Evolutionary conservation across 2,888 invertebrate species (phyloP).

Genomic region (Phasia obesa): DNA sequence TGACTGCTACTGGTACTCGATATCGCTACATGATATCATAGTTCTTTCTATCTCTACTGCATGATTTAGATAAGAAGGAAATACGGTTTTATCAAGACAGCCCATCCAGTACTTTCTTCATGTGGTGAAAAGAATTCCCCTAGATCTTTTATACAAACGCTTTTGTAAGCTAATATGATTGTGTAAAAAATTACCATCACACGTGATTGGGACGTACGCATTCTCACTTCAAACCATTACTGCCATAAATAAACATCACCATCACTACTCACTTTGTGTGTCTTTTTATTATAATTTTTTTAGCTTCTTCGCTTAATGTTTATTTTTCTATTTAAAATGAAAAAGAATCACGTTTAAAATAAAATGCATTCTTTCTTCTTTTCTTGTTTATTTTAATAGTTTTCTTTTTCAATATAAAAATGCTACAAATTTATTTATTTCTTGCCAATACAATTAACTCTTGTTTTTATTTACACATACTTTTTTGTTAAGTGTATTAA

Average conservation of each 20-base stretch:
- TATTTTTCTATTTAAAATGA: conserved; percentile 31
- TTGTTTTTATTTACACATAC: conserved; percentile 2
- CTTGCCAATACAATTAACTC: not conserved
- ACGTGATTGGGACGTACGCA: no score
- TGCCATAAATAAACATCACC: conserved; percentile 11
- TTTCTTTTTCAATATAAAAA: conserved; percentile 16
- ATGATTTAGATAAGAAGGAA: no score
- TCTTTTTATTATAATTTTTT: conserved; percentile 8
- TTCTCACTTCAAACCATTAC: no score
- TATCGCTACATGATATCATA: no score
- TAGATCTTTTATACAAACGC: no score
- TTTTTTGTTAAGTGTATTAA: conserved; percentile 47
- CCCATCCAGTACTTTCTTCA: no score
- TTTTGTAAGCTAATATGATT: no score
- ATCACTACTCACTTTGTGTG: conserved; percentile 14
- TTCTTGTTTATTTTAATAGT: conserved; percentile 13
- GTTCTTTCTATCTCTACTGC: no score
- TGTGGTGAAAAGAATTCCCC: no score
- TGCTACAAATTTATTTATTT: conserved; percentile 43
- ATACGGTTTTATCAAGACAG: no score
- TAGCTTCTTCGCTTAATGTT: conserved; percentile 4
- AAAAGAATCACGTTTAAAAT: conserved; percentile 42
- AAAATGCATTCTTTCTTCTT: conserved; percentile 36
- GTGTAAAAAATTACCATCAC: no score
- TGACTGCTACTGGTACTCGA: no score